phyloP scores from a whole-genome alignment of 2,797 vertebrate species.

The Psittacula echo region DNA sequence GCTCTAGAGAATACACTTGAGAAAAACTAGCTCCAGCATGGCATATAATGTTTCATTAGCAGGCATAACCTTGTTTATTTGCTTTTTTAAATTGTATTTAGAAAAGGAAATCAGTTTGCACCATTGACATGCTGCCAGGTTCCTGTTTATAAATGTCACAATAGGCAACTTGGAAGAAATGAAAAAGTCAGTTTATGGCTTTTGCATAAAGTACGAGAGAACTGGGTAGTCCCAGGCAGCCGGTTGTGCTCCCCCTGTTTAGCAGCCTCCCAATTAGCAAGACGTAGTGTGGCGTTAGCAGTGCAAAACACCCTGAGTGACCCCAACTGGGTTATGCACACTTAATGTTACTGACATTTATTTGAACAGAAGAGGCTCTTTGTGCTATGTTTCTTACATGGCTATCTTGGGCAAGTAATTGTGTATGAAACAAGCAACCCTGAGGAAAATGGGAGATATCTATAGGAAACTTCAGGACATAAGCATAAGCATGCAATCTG shows the following conservation, averaged over 20 bases:
- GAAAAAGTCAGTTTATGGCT: conserved; percentile 69
- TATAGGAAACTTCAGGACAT: conserved; percentile 27
- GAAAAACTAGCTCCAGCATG: conserved; percentile 76
- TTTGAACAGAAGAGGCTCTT: conserved; percentile 63
- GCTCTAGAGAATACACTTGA: conserved; percentile 73
- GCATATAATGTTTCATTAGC: conserved; percentile 83
- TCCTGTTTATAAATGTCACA: conserved; percentile 82
- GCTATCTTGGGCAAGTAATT: conserved; percentile 27
- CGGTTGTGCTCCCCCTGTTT: conserved; percentile 18
- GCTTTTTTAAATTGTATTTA: conserved; percentile 83
- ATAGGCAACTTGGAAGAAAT: conserved; percentile 73
- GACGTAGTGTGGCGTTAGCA: not conserved
- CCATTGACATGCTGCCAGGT: conserved; percentile 80
- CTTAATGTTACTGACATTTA: conserved; percentile 10
- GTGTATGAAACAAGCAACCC: conserved; percentile 56
- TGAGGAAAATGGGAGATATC: conserved; percentile 21
- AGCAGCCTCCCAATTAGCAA: conserved; percentile 13
- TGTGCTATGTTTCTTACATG: conserved; percentile 42
- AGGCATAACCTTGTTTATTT: conserved; percentile 83
- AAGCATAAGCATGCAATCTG: conserved; percentile 51
- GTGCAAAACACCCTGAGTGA: not conserved
- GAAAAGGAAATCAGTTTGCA: conserved; percentile 84
- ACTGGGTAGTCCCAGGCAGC: conserved; percentile 50
- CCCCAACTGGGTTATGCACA: not conserved
- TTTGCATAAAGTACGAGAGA: conserved; percentile 72